Conservation (phyloP, 2,113 vertebrate genomes). For the Indicator maculatus region DNA sequence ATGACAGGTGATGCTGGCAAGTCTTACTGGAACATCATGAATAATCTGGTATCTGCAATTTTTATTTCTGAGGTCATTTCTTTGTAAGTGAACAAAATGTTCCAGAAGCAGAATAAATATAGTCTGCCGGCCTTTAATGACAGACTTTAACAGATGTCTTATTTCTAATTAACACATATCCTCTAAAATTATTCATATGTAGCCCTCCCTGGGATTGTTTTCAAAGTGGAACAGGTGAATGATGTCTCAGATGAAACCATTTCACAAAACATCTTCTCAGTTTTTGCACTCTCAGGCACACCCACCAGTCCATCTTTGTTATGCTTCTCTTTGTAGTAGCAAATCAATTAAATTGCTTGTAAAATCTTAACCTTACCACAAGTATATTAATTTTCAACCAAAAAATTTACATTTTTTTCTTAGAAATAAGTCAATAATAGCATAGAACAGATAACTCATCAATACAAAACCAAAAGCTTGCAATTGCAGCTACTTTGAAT, state of each 20-base stretch:
- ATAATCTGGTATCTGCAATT: neutral
- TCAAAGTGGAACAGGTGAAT: slow-evolving; percentile 23
- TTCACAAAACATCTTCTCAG: neutral
- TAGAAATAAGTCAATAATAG: neutral
- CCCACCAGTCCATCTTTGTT: neutral
- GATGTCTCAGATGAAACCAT: neutral
- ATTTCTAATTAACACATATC: slow-evolving; percentile 38
- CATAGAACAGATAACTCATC: neutral
- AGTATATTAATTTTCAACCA: neutral
- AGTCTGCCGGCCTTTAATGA: slow-evolving; percentile 5
- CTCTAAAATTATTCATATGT: neutral
- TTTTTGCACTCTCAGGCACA: neutral
- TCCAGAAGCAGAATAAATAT: slow-evolving; percentile 26
- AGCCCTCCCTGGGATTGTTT: neutral
- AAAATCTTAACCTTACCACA: neutral
- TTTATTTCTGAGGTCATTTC: neutral
- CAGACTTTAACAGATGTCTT: slow-evolving; percentile 39
- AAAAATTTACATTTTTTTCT: neutral
- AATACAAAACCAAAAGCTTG: neutral
- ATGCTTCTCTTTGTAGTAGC: neutral
- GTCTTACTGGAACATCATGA: neutral
- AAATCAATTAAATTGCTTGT: neutral
- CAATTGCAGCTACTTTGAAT: neutral
- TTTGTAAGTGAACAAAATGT: slow-evolving; percentile 1
- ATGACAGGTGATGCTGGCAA: neutral